Conservation (phyloP, 2,797 vertebrate genomes). For the Pristis pectinata region DNA sequence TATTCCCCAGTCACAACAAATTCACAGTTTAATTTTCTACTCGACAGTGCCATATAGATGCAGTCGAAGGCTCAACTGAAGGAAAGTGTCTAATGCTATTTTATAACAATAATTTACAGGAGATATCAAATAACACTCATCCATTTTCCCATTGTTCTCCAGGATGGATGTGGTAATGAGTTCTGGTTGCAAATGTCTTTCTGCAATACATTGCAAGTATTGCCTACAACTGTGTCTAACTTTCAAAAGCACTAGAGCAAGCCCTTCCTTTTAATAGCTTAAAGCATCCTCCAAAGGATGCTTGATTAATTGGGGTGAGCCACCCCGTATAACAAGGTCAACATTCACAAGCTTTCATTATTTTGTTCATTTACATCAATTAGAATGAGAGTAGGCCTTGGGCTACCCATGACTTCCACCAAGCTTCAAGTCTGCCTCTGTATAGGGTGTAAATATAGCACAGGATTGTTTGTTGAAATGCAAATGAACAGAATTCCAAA, state of each 20-base stretch:
- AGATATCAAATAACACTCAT: not conserved
- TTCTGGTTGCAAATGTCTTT: constrained; percentile 21
- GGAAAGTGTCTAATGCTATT: not conserved
- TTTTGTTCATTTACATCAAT: constrained; percentile 85
- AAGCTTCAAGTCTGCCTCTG: constrained; percentile 54
- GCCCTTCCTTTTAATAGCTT: constrained; percentile 72
- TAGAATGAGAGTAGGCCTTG: constrained; percentile 69
- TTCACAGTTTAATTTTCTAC: not conserved
- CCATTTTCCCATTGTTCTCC: constrained; percentile 4
- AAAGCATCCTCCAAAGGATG: constrained; percentile 73
- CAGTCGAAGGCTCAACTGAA: not conserved
- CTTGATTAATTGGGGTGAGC: constrained; percentile 92
- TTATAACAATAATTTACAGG: constrained; percentile 4
- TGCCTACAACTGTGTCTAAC: constrained; percentile 37
- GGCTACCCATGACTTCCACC: constrained; percentile 60
- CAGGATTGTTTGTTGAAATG: constrained; percentile 67
- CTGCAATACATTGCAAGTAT: constrained; percentile 15
- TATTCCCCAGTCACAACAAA: not conserved
- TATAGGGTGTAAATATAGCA: constrained; percentile 65
- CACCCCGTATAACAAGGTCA: constrained; percentile 80
- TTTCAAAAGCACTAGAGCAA: constrained; percentile 36
- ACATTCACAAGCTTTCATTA: constrained; percentile 66
- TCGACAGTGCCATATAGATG: not conserved
- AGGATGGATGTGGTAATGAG: not conserved
- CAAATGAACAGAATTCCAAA: constrained; percentile 59